Evolutionary conservation across 2,797 vertebrate genomes (phyloP).

Genomic region (Pitangus sulphuratus): DNA sequence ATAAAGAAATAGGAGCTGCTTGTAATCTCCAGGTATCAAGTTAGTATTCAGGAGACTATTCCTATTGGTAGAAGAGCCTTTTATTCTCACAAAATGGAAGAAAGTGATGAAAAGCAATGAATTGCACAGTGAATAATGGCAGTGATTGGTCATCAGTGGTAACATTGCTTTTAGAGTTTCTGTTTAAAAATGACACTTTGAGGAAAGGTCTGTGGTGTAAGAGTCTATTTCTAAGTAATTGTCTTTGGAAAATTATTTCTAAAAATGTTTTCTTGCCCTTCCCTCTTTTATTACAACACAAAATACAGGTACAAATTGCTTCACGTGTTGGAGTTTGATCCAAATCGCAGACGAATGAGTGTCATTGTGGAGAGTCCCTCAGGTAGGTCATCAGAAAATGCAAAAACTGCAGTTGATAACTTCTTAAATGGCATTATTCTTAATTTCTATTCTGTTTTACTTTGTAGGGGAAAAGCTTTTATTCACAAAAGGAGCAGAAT

Average conservation of each 20-base stretch:
- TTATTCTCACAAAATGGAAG: neutral
- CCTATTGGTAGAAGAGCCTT: neutral
- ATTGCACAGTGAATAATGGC: neutral
- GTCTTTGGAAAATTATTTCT: neutral
- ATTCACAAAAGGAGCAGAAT: conserved; percentile 98
- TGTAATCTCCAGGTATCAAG: neutral
- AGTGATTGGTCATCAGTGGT: neutral
- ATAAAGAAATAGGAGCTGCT: neutral
- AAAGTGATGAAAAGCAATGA: neutral
- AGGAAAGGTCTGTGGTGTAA: neutral
- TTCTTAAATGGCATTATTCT: neutral
- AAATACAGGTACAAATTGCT: conserved; percentile 89
- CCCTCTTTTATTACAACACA: neutral
- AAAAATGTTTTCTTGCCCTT: neutral
- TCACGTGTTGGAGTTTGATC: conserved; percentile 94
- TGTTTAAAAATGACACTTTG: neutral
- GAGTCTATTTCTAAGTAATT: neutral
- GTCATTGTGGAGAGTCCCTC: conserved; percentile 91
- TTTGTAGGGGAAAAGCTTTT: conserved; percentile 86
- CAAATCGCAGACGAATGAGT: conserved; percentile 94
- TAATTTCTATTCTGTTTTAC: neutral
- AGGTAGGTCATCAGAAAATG: conserved; percentile 77
- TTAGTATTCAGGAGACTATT: neutral
- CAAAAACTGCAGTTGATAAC: neutral
- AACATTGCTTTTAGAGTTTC: neutral